Percentiles rank a stretch among this genome's conserved stretches.
phyloP scores from a whole-genome alignment of 2,113 vertebrate genomes.

The Eupsittula cactorum region DNA sequence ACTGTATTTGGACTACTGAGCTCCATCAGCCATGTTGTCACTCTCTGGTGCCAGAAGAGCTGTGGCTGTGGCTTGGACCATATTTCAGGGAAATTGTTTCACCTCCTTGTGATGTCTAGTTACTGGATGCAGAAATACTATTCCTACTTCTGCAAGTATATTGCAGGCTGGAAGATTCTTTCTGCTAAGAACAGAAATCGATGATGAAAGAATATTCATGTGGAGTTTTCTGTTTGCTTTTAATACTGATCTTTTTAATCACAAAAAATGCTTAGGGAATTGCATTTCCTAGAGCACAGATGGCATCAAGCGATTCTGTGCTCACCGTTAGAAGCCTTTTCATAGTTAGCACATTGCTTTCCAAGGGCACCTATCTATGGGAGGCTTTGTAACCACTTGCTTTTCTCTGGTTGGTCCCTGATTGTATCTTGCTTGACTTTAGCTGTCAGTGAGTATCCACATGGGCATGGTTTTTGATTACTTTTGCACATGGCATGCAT shows the following conservation, averaged over 20 bases:
- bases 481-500: neutral
- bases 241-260: neutral
- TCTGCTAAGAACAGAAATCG: neutral
- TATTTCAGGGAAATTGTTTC: constrained; percentile 1
- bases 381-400: neutral
- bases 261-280: neutral
- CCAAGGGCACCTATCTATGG: neutral
- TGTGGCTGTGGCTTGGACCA: neutral
- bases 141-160: neutral
- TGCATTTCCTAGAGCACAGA: neutral
- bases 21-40: neutral
- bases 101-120: neutral
- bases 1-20: constrained; percentile 19
- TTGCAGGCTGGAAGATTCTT: neutral
- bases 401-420: neutral
- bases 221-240: neutral
- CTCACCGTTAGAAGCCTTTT: neutral
- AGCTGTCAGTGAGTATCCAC: neutral
- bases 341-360: neutral
- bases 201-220: neutral
- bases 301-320: neutral
- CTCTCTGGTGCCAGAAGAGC: neutral
- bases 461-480: neutral
- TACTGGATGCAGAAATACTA: neutral
- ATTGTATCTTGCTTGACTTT: neutral